Percentiles rank a stretch among this genome's conserved stretches.
These are phyloP conservation scores for Sminthurides bifidus DNA, from an alignment of 1,140 invertebrate genomes.

Conservation along the genomic window DNA sequence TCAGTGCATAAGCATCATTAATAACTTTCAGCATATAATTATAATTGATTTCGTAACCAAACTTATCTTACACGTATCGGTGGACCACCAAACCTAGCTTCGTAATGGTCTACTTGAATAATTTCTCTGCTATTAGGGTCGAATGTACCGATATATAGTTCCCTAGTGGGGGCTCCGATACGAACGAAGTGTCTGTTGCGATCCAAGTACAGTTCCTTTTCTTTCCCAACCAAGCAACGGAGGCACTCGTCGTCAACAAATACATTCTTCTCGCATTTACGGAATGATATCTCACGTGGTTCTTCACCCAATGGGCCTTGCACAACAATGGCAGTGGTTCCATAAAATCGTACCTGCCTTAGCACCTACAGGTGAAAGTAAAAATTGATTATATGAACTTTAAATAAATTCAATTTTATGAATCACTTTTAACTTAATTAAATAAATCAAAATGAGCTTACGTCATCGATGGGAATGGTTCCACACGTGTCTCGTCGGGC, in stretches of 20 bases:
- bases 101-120: constrained; percentile 75
- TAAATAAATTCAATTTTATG: neutral
- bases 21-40: too few relatives aligned
- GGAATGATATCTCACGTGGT: constrained; percentile 70
- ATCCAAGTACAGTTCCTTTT: constrained; percentile 47
- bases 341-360: constrained; percentile 74
- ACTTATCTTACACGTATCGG: constrained; percentile 68
- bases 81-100: constrained; percentile 82
- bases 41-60: too few relatives aligned
- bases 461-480: constrained; percentile 26
- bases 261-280: constrained; percentile 38
- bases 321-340: constrained; percentile 68
- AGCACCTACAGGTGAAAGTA: constrained; percentile 37
- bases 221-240: constrained; percentile 32
- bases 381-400: constrained; percentile 3
- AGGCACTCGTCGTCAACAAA: constrained; percentile 22
- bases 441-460: constrained; percentile 5
- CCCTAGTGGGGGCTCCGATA: constrained; percentile 81
- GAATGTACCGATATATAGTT: constrained; percentile 59
- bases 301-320: constrained; percentile 68
- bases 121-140: too few relatives aligned
- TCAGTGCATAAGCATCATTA: too few relatives aligned
- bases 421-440: neutral
- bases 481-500: constrained; percentile 11
- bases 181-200: constrained; percentile 52